These are phyloP conservation scores for Patella ulyssiponensis DNA, from an alignment of 2,888 invertebrate genomes.

Conservation along the genomic window DNA sequence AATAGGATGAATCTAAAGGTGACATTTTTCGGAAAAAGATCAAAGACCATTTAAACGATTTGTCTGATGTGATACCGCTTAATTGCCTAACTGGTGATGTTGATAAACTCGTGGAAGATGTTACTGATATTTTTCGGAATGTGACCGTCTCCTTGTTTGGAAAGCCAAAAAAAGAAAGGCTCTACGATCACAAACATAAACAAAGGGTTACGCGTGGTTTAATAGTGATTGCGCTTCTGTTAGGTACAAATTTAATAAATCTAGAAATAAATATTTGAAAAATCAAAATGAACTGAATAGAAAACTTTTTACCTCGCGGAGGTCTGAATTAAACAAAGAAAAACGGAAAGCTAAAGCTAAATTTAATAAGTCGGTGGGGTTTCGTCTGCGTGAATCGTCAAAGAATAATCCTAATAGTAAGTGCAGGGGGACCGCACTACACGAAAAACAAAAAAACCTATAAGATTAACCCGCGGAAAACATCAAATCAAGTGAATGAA, in stretches of 20 bases:
- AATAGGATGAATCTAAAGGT: background rate
- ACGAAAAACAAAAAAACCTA: too few species aligned
- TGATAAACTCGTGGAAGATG: background rate
- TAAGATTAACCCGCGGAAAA: too few species aligned
- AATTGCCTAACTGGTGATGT: constrained; percentile 1
- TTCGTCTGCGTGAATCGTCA: background rate
- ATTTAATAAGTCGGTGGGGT: background rate
- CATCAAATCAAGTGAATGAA: too few species aligned
- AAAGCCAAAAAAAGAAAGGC: background rate
- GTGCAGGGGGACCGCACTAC: too few species aligned
- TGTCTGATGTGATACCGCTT: background rate
- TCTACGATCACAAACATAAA: too few species aligned
- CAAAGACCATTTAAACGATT: background rate
- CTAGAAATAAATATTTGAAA: too few species aligned
- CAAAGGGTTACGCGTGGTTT: too few species aligned
- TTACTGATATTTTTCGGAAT: background rate
- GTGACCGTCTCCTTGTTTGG: background rate
- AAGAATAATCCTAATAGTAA: background rate
- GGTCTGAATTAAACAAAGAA: background rate
- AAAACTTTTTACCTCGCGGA: background rate
- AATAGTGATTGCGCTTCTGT: too few species aligned
- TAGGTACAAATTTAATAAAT: too few species aligned
- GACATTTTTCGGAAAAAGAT: background rate
- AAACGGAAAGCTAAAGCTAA: background rate
- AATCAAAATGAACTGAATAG: too few species aligned